Percentiles rank a stretch among this genome's conserved stretches.
These are phyloP conservation scores for Urocitellus parryii DNA, from an alignment of 2,113 vertebrate species.

Conservation along the genomic window DNA sequence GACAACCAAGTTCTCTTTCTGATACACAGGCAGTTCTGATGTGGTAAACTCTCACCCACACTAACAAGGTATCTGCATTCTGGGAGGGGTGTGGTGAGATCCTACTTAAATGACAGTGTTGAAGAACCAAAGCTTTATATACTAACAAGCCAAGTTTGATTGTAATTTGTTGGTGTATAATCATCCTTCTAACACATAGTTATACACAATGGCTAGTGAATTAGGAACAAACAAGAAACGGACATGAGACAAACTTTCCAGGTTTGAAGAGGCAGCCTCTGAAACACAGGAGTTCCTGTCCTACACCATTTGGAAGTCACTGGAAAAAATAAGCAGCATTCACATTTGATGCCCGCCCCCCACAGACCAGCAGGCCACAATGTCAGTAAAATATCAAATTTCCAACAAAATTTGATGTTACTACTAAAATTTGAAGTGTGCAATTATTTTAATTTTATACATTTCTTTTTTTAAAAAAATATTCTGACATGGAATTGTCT, in stretches of 20 bases:
- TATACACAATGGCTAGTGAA: conserved; percentile 81
- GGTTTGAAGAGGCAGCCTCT: conserved; percentile 70
- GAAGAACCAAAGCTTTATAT: conserved; percentile 80
- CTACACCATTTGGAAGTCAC: conserved; percentile 36
- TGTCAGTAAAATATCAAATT: conserved; percentile 64
- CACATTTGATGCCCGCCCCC: neutral
- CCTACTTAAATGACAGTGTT: conserved; percentile 79
- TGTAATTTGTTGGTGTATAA: conserved; percentile 83
- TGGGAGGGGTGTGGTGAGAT: conserved; percentile 61
- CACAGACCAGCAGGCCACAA: neutral
- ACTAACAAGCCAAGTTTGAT: conserved; percentile 84
- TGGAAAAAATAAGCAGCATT: conserved; percentile 29
- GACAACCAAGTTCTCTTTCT: conserved; percentile 53
- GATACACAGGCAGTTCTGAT: conserved; percentile 33
- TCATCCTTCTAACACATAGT: conserved; percentile 83
- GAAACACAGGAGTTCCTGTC: conserved; percentile 59
- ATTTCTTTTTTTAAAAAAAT: neutral
- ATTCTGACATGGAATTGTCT: too few relatives aligned
- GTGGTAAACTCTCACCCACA: conserved; percentile 67
- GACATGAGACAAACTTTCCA: conserved; percentile 75
- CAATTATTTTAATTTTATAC: conserved; percentile 77
- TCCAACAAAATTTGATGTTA: conserved; percentile 69
- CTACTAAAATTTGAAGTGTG: conserved; percentile 65
- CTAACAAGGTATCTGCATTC: conserved; percentile 75
- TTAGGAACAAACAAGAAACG: conserved; percentile 74